phyloP scores from a whole-genome alignment of 1,140 invertebrate genomes.

The Batillaria attramentaria region DNA sequence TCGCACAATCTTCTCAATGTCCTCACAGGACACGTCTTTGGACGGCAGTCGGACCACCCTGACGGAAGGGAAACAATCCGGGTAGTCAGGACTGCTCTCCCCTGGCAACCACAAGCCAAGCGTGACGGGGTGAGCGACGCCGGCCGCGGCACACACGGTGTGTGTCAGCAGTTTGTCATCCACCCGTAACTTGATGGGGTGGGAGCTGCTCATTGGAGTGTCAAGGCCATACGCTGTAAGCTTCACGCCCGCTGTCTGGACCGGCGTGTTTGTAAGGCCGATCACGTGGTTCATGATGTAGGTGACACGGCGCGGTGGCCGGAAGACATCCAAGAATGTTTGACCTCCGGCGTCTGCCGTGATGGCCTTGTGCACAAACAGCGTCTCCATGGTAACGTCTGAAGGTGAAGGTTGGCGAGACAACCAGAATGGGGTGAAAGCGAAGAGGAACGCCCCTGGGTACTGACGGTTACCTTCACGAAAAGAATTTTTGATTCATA shows the following conservation, averaged over 20 bases:
- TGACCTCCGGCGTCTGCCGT: slow-evolving; percentile 38
- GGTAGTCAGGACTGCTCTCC: background rate
- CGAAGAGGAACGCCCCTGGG: slow-evolving; percentile 45
- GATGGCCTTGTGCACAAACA: slow-evolving; percentile 46
- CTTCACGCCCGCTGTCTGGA: slow-evolving; percentile 35
- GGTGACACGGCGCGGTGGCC: slow-evolving; percentile 42
- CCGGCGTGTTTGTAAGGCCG: slow-evolving; percentile 34
- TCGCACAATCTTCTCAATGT: background rate
- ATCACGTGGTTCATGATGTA: slow-evolving; percentile 50
- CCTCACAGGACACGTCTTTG: background rate
- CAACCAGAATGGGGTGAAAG: slow-evolving; percentile 43
- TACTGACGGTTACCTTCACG: slow-evolving; percentile 29
- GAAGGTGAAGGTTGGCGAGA: background rate
- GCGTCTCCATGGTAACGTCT: slow-evolving; percentile 18
- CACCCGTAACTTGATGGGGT: slow-evolving; percentile 38
- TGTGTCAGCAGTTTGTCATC: slow-evolving; percentile 54
- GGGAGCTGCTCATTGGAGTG: slow-evolving; percentile 51
- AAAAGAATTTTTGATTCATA: too few relatives aligned
- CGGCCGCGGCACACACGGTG: slow-evolving; percentile 40
- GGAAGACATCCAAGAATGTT: slow-evolving; percentile 41
- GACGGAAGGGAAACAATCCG: background rate
- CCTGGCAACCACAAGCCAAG: slow-evolving; percentile 42
- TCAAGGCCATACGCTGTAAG: slow-evolving; percentile 40
- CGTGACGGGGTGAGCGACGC: slow-evolving; percentile 46
- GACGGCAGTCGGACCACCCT: background rate